phyloP scores from a whole-genome alignment of 2,888 invertebrate genomes.

The Mimachlamys varia region DNA sequence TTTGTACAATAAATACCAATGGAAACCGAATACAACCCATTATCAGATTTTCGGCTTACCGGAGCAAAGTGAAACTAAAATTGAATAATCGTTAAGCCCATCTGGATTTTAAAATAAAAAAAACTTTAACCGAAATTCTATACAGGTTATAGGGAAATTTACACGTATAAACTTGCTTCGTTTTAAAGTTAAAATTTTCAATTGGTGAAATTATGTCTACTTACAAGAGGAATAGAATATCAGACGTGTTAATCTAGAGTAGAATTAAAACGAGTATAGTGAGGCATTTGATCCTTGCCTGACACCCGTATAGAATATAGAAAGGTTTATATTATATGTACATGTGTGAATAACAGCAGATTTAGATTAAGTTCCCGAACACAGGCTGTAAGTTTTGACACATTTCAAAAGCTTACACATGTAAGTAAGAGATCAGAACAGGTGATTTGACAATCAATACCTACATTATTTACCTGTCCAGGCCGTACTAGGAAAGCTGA shows the following conservation, averaged over 20 bases:
- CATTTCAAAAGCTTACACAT: background rate
- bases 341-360: background rate
- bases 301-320: background rate
- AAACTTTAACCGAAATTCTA: background rate
- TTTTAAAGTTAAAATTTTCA: background rate
- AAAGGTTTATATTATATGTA: background rate
- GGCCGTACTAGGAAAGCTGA: background rate
- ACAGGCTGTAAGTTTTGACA: background rate
- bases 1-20: background rate
- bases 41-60: constrained; percentile 17
- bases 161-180: background rate
- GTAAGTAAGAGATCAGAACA: constrained; percentile 6
- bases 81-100: background rate
- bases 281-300: background rate
- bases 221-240: background rate
- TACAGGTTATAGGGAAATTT: background rate
- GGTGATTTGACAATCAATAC: background rate
- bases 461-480: background rate
- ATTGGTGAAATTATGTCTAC: background rate
- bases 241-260: background rate
- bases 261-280: background rate
- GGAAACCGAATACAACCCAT: background rate
- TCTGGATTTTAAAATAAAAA: background rate
- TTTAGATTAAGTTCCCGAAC: constrained; percentile 7
- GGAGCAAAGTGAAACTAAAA: constrained; percentile 8